These are phyloP conservation scores for Nanorana parkeri DNA, from an alignment of 2,113 vertebrate genomes.

Conservation along the genomic window DNA sequence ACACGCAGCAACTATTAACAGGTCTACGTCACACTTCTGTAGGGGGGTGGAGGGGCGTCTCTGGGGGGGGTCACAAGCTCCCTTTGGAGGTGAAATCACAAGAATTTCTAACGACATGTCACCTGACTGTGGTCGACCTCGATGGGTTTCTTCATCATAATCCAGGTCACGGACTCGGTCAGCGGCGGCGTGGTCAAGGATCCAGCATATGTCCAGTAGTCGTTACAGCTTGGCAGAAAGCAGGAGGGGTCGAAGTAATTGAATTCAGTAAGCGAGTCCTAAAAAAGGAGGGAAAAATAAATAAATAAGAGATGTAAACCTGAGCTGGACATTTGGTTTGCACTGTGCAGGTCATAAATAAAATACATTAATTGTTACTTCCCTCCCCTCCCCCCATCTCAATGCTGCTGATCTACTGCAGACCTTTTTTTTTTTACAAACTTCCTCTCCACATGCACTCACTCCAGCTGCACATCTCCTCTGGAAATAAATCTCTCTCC, in stretches of 20 bases:
- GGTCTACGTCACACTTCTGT: neutral
- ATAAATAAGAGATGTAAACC: neutral
- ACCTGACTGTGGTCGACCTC: constrained; percentile 95
- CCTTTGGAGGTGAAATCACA: neutral
- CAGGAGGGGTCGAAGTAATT: constrained; percentile 85
- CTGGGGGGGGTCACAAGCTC: neutral
- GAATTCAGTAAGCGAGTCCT: constrained; percentile 88
- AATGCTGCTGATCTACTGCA: too few species aligned
- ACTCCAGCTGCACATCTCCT: too few species aligned
- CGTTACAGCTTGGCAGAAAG: constrained; percentile 81
- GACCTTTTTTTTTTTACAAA: too few species aligned
- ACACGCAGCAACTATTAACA: neutral
- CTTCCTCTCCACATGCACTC: too few species aligned
- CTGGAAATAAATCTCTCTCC: too few species aligned
- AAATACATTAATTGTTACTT: too few species aligned
- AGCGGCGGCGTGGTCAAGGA: constrained; percentile 93
- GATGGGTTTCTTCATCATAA: constrained; percentile 91
- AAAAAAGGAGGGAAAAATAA: neutral
- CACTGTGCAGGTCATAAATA: too few species aligned
- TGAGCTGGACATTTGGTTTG: too few species aligned
- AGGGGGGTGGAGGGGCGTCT: neutral
- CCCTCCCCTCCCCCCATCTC: too few species aligned
- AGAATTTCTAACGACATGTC: neutral
- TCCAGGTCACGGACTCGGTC: constrained; percentile 92
- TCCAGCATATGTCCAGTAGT: constrained; percentile 95